phyloP scores from a whole-genome alignment of 2,888 invertebrate species.

The Orthosia cruda region DNA sequence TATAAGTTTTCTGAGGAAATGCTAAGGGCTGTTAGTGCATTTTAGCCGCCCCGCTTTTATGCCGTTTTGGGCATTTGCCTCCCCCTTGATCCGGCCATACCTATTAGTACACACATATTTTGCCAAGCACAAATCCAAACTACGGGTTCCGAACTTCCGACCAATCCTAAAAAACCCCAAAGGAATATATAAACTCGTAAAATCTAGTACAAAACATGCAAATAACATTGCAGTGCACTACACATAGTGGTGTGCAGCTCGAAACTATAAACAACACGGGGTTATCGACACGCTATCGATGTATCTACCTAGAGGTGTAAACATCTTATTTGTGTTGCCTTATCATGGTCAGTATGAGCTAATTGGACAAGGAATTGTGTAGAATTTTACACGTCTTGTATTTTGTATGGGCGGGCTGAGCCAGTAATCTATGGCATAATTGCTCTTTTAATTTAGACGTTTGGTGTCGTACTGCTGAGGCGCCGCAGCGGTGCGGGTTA shows the following conservation, averaged over 20 bases:
- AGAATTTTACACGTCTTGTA: conserved; percentile 3
- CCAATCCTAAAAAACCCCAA: neutral
- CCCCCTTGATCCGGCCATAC: too few species aligned
- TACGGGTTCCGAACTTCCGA: too few species aligned
- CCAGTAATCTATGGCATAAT: neutral
- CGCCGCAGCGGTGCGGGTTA: too few species aligned
- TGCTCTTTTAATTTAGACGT: too few species aligned
- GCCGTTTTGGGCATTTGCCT: too few species aligned
- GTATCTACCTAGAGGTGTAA: conserved; percentile 48
- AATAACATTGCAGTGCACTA: neutral
- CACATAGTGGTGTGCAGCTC: conserved; percentile 38
- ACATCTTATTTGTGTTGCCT: conserved; percentile 45
- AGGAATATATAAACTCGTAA: neutral
- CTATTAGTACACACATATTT: too few species aligned
- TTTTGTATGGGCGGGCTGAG: neutral
- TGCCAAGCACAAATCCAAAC: too few species aligned
- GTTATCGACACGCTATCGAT: conserved; percentile 66
- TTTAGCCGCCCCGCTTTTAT: too few species aligned
- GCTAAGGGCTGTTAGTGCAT: too few species aligned
- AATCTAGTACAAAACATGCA: neutral
- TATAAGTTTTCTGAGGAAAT: too few species aligned
- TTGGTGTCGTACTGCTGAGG: too few species aligned
- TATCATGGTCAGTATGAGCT: conserved; percentile 27
- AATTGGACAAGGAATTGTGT: conserved; percentile 32
- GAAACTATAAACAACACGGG: conserved; percentile 50